These are phyloP conservation scores for Microctonus brassicae DNA, from an alignment of 2,888 invertebrate genomes.

Conservation along the genomic window DNA sequence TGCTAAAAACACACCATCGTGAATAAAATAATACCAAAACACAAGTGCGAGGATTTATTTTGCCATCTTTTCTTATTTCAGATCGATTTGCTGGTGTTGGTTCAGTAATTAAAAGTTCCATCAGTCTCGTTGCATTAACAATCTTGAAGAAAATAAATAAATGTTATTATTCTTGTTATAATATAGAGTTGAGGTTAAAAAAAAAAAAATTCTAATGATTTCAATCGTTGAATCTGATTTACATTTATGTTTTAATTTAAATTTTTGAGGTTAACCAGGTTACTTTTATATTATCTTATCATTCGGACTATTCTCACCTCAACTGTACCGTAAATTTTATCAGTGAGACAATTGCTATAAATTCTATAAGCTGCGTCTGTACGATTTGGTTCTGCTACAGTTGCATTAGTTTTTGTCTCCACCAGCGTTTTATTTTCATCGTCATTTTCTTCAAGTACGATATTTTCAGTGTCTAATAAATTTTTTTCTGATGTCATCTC, in stretches of 20 bases:
- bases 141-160: conserved; percentile 68
- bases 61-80: conserved; percentile 62
- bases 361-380: conserved; percentile 38
- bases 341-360: conserved; percentile 55
- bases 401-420: conserved; percentile 34
- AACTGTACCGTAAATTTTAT: conserved; percentile 61
- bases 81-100: conserved; percentile 77
- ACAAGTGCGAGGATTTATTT: conserved; percentile 77
- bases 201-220: no score
- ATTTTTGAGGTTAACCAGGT: no score
- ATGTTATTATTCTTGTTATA: no score
- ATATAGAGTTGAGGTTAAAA: no score
- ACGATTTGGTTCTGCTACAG: conserved; percentile 27
- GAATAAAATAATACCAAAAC: conserved; percentile 90
- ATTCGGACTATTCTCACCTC: conserved; percentile 51
- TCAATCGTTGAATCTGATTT: no score
- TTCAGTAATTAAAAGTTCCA: conserved; percentile 76
- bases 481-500: background rate
- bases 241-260: no score
- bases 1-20: conserved; percentile 90
- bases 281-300: no score
- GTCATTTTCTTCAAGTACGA: background rate
- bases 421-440: background rate
- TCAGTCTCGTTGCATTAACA: conserved; percentile 80
- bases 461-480: background rate